Evolutionary conservation across 2,797 vertebrate genomes (phyloP).

Genomic region (Hoplostethus atlanticus): DNA sequence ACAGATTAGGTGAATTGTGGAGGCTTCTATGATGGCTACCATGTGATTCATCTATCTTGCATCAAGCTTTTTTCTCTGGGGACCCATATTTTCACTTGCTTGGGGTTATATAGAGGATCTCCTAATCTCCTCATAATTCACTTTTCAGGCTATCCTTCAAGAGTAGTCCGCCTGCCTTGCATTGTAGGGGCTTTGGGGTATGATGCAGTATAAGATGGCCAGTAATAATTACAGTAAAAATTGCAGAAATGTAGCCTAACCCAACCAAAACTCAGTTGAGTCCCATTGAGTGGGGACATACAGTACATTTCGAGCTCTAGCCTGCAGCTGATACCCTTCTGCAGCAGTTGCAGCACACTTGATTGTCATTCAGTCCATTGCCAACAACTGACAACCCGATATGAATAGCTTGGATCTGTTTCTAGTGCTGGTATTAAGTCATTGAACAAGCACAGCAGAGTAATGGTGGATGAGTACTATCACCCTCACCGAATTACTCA

Average conservation of each 20-base stretch:
- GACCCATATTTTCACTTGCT: neutral
- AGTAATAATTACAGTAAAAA: neutral
- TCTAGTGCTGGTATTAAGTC: slow-evolving; percentile 41
- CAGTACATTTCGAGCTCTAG: slow-evolving; percentile 3
- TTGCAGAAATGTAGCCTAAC: neutral
- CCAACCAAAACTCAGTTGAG: neutral
- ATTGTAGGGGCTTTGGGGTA: neutral
- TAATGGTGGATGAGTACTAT: slow-evolving; percentile 51
- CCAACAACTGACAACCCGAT: slow-evolving; percentile 27
- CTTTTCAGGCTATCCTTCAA: neutral
- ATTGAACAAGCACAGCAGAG: slow-evolving; percentile 42
- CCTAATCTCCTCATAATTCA: too few relatives aligned
- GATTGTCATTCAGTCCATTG: slow-evolving; percentile 36
- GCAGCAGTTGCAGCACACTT: slow-evolving; percentile 23
- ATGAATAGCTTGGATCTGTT: slow-evolving; percentile 36
- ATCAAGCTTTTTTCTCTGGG: neutral
- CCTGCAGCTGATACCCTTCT: slow-evolving; percentile 1
- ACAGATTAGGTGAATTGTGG: neutral
- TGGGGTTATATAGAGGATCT: too few relatives aligned
- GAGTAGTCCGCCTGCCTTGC: neutral
- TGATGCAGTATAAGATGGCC: neutral
- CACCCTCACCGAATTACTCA: slow-evolving; percentile 29
- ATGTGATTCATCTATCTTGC: neutral
- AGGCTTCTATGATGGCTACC: neutral
- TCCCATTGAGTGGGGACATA: neutral